Evolutionary conservation across 2,113 vertebrate genomes (phyloP).

Genomic region (Regulus satrapa): DNA sequence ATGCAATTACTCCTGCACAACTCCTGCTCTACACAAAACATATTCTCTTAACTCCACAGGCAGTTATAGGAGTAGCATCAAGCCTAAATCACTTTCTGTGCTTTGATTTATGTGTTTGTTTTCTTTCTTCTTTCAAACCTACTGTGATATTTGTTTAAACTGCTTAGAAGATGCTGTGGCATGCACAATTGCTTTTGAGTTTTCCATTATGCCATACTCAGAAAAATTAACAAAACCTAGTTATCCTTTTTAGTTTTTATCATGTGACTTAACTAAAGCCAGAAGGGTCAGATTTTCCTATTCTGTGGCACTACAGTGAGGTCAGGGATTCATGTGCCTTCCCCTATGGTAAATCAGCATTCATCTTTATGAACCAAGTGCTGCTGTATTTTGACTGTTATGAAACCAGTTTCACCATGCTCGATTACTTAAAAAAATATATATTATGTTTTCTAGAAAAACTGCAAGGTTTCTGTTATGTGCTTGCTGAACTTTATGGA

Average conservation of each 20-base stretch:
- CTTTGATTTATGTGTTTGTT: background rate
- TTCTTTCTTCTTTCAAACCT: background rate
- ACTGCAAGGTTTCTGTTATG: slow-evolving; percentile 60
- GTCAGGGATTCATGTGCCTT: background rate
- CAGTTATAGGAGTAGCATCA: background rate
- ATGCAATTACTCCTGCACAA: background rate
- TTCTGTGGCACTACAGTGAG: background rate
- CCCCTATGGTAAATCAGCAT: background rate
- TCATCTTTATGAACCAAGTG: background rate
- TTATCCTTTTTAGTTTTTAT: background rate
- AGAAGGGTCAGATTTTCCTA: background rate
- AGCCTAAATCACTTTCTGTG: background rate
- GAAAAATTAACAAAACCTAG: background rate
- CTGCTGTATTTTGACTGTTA: background rate
- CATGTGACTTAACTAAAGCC: background rate
- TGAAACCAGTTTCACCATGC: background rate
- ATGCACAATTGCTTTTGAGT: background rate
- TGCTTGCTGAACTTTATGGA: slow-evolving; percentile 54
- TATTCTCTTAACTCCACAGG: background rate
- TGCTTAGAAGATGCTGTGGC: background rate
- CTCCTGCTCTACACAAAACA: background rate
- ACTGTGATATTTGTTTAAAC: background rate
- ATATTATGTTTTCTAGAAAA: slow-evolving; percentile 64
- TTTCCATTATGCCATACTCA: background rate
- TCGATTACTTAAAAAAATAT: background rate